phyloP scores from a whole-genome alignment of 2,797 vertebrate genomes.

The Platyrinchus mystaceus region DNA sequence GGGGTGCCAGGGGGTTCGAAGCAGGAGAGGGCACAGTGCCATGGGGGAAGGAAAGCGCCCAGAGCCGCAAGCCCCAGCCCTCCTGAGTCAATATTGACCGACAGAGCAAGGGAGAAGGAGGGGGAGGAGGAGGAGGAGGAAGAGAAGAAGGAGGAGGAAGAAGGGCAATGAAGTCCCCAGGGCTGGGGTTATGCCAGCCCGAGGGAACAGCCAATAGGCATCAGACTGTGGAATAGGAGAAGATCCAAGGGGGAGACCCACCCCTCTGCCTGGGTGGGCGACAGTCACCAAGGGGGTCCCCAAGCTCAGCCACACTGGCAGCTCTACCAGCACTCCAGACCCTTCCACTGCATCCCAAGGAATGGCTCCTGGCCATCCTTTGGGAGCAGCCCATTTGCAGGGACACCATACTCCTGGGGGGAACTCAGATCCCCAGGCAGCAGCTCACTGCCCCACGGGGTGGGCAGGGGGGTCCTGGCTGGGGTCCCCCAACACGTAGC shows the following conservation, averaged over 20 bases:
- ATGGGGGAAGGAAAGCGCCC: neutral
- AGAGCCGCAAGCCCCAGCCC: neutral
- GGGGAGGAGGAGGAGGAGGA: neutral
- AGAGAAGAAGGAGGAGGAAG: neutral
- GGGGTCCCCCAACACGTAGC: neutral
- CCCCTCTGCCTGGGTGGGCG: neutral
- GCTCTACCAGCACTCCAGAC: neutral
- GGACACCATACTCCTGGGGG: neutral
- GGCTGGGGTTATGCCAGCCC: neutral
- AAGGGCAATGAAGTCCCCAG: neutral
- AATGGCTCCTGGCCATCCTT: neutral
- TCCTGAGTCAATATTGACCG: constrained; percentile 38
- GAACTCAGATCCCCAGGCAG: neutral
- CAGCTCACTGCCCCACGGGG: accelerated
- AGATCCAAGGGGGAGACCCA: neutral
- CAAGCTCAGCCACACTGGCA: neutral
- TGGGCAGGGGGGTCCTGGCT: neutral
- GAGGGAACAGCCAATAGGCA: neutral
- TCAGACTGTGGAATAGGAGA: neutral
- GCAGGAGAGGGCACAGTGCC: neutral
- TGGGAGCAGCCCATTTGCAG: neutral
- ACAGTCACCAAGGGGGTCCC: neutral
- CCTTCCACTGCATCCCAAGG: neutral
- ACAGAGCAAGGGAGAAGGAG: neutral
- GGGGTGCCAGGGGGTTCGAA: neutral